phyloP scores from a whole-genome alignment of 2,113 vertebrate genomes.

The Chaetura pelagica region DNA sequence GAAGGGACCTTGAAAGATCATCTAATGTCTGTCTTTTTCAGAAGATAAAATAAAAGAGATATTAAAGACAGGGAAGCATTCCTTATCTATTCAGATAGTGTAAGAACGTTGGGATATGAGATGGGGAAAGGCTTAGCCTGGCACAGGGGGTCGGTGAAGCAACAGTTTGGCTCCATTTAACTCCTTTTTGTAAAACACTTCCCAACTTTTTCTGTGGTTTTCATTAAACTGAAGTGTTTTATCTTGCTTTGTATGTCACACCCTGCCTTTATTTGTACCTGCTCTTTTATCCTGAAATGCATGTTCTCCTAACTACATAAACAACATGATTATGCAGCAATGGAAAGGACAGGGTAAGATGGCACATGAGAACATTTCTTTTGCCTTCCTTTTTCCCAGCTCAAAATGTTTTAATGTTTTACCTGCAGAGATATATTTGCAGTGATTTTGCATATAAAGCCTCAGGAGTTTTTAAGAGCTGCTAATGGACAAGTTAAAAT shows the following conservation, averaged over 20 bases:
- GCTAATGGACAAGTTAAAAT: not conserved
- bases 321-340: not conserved
- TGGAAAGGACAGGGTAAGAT: not conserved
- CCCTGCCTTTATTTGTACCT: not conserved
- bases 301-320: not conserved
- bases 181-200: not conserved
- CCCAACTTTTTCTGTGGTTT: not conserved
- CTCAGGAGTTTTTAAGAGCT: not conserved
- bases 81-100: not conserved
- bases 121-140: not conserved
- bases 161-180: not conserved
- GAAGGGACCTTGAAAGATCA: no score
- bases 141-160: not conserved
- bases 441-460: not conserved
- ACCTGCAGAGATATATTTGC: not conserved
- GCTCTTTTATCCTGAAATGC: not conserved
- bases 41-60: not conserved
- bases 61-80: not conserved
- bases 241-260: not conserved
- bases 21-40: constrained; percentile 14
- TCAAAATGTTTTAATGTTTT: not conserved
- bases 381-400: not conserved
- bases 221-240: not conserved
- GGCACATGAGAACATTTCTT: not conserved
- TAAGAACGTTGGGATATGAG: not conserved